phyloP scores from a whole-genome alignment of 2,113 vertebrate species.

The Prunella himalayana region DNA sequence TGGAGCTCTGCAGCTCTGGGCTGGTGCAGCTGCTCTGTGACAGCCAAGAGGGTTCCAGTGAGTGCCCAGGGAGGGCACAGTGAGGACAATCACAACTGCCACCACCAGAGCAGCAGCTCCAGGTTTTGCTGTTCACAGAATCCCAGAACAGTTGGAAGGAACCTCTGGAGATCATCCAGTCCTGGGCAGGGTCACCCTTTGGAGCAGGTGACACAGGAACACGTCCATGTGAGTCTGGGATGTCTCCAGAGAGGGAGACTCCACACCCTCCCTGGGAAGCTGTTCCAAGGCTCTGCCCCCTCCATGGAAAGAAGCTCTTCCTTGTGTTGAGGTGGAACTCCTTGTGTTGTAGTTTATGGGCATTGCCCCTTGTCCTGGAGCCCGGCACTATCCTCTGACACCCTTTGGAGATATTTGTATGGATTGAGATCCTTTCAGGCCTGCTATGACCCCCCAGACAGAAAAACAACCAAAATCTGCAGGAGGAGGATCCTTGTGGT shows the following conservation, averaged over 20 bases:
- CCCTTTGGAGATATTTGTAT: neutral
- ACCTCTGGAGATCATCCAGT: neutral
- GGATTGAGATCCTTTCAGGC: neutral
- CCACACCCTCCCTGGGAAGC: neutral
- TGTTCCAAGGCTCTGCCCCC: neutral
- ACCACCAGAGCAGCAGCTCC: neutral
- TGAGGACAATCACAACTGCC: neutral
- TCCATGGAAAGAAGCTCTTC: neutral
- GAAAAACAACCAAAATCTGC: neutral
- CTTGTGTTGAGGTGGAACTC: neutral
- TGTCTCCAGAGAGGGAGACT: neutral
- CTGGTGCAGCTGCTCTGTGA: neutral
- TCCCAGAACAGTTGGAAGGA: neutral
- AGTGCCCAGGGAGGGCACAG: neutral
- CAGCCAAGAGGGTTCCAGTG: neutral
- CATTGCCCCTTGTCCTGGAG: neutral
- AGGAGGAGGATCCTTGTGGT: neutral
- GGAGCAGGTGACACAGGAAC: neutral
- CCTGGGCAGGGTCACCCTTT: neutral
- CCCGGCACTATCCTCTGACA: neutral
- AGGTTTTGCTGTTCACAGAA: neutral
- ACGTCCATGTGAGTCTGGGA: accelerated
- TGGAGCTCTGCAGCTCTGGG: neutral
- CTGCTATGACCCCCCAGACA: no score
- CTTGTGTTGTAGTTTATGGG: neutral